Conservation (phyloP, 2,113 vertebrate species). For the Uria aalge region DNA sequence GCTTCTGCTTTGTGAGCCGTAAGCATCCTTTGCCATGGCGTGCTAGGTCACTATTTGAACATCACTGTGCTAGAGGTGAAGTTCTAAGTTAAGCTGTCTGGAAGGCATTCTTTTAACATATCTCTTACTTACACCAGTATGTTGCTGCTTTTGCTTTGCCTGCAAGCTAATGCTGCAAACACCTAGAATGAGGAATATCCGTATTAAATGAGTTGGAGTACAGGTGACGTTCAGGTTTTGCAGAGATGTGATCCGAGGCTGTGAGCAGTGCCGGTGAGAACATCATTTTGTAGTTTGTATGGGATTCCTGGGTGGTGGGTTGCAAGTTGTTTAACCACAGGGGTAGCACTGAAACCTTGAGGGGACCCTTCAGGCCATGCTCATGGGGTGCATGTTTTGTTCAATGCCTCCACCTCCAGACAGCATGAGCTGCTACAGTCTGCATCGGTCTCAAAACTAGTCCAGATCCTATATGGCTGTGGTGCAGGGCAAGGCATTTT, state of each 20-base stretch:
- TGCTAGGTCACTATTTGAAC: neutral
- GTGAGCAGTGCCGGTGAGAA: neutral
- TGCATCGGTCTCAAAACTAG: neutral
- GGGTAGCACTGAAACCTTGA: neutral
- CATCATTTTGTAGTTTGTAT: accelerated
- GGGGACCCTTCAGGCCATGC: too few species aligned
- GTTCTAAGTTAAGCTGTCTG: neutral
- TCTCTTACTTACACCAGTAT: neutral
- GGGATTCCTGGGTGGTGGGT: neutral
- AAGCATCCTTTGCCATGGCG: accelerated
- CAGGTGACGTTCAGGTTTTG: neutral
- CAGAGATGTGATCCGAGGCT: neutral
- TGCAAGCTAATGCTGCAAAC: neutral
- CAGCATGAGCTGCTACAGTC: neutral
- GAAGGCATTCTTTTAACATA: neutral
- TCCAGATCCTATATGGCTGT: neutral
- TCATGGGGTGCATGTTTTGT: neutral
- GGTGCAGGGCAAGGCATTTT: neutral
- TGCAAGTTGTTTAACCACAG: neutral
- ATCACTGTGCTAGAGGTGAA: neutral
- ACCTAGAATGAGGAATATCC: neutral
- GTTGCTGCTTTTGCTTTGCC: neutral
- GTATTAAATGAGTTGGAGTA: neutral
- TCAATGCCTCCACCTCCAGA: neutral
- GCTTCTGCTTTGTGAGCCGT: neutral